Percentiles rank a stretch among this genome's conserved stretches.
These are phyloP conservation scores for Orbicella faveolata DNA, from an alignment of 64 coral and sea anemone genomes.

Conservation along the genomic window DNA sequence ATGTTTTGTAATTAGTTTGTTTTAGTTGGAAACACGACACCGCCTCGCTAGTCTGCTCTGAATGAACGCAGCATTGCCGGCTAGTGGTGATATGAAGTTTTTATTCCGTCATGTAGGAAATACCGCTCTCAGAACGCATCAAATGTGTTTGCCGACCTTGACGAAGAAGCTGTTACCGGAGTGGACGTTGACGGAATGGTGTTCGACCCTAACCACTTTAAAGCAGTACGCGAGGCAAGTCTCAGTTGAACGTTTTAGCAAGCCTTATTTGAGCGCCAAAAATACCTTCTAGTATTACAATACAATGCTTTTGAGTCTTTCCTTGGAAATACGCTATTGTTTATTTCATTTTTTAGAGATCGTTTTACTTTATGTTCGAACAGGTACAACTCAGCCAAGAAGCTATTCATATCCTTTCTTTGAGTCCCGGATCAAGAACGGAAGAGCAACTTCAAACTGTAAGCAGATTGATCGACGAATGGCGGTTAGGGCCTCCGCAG, in stretches of 20 bases:
- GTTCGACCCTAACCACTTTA: conserved; percentile 85
- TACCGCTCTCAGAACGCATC: conserved; percentile 51
- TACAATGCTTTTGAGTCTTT: too few species aligned
- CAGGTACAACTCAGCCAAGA: conserved; percentile 84
- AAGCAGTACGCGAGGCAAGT: conserved; percentile 78
- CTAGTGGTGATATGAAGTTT: too few species aligned
- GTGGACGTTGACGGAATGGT: conserved; percentile 65
- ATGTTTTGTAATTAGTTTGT: too few species aligned
- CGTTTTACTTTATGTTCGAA: not conserved
- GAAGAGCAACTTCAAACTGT: conserved; percentile 89
- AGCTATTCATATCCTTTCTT: conserved; percentile 78
- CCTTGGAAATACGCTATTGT: too few species aligned
- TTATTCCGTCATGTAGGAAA: conserved; percentile 40
- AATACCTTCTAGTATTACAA: too few species aligned
- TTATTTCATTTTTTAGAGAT: too few species aligned
- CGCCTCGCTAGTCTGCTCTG: too few species aligned
- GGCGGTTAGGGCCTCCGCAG: too few species aligned
- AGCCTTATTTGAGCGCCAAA: too few species aligned
- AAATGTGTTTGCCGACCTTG: conserved; percentile 72
- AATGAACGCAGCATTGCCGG: too few species aligned
- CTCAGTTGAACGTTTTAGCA: too few species aligned
- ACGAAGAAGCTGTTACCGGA: conserved; percentile 49
- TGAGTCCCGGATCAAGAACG: conserved; percentile 71
- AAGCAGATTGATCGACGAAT: not conserved
- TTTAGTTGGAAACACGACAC: too few species aligned